Conservation (phyloP, 2,888 invertebrate genomes). For the Aquatica leii region DNA sequence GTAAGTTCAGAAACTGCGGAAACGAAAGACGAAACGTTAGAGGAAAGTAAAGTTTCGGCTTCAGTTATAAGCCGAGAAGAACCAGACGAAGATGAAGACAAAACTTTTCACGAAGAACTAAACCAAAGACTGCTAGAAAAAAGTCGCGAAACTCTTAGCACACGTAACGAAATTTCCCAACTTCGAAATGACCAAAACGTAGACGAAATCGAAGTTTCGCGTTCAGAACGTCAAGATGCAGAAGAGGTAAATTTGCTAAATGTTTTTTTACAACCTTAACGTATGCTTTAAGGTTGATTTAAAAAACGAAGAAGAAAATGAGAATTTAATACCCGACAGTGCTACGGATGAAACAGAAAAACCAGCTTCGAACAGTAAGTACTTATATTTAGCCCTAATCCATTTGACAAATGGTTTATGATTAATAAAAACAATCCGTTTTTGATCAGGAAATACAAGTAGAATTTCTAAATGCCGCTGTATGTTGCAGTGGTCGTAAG, state of each 20-base stretch:
- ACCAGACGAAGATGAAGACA: conserved; percentile 39
- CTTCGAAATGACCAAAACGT: too few relatives aligned
- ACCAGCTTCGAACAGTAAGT: conserved; percentile 14
- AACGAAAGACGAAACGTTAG: conserved; percentile 36
- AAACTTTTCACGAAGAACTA: conserved; percentile 32
- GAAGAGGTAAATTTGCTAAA: too few relatives aligned
- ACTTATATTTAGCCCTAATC: conserved; percentile 1
- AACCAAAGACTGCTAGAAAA: too few relatives aligned
- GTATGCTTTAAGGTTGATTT: too few relatives aligned
- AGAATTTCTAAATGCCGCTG: conserved; percentile 45
- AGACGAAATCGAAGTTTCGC: too few relatives aligned
- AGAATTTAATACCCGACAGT: too few relatives aligned
- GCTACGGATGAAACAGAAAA: too few relatives aligned
- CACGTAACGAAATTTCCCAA: too few relatives aligned
- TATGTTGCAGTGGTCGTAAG: conserved; percentile 87
- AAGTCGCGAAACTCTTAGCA: too few relatives aligned
- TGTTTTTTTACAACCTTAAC: too few relatives aligned
- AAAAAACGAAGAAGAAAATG: too few relatives aligned
- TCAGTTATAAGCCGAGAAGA: conserved; percentile 35
- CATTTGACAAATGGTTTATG: conserved; percentile 35
- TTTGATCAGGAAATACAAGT: conserved; percentile 61
- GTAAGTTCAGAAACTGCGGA: conserved; percentile 14
- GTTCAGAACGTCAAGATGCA: too few relatives aligned
- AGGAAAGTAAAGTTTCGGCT: conserved; percentile 21
- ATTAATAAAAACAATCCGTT: not conserved